Base-by-base conservation (phyloP, 2,113 vertebrate species). In the Microcebus murinus region DNA sequence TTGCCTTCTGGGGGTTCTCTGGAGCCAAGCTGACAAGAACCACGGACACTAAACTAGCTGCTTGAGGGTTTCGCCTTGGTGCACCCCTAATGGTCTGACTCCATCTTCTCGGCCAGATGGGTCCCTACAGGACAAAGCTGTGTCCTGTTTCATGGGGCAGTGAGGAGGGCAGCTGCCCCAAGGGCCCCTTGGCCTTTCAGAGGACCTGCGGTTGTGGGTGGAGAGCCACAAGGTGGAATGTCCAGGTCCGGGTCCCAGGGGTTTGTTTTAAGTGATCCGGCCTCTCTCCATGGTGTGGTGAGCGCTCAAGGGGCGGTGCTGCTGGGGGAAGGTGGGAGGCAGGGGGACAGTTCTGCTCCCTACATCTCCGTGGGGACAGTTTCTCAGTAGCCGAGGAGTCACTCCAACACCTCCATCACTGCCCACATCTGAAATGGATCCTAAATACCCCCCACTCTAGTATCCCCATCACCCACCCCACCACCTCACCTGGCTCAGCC, bases 101-200 rank as follows among this genome's bases (percentile, higher is more conserved):
- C 61, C 36, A 27, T 63, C 39, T n/a, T 55, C 36, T 57, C 18
- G 1, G 11, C 14, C 18, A 48, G 36, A 68, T 14, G 13, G 17
- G 48, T 11, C 36, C 21, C 63, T 23, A 11, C 21, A 80, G 36
- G 50, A 2, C 0, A 23, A 79, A 14, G 5, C 39, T 55, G 20
- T 71, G 48, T 4, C 67, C 6, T 65, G 3, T 21, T 50, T 21
- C 52, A 18, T 29, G 27, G 13, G 71, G 31, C 48, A 68, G 9
- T 12, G 17, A 34, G 18, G 4, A 1, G 29, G 17, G 5, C 8
- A 42, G 63, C 27, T 2, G 6, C 14, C 39, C 25, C 1, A 6
- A 6, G 67, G 82, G 50, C 18, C 0, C 10, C 18, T 25, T 15
- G 13, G 39, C 36, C 55, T 68, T 89, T 68, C 63, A 4, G 39